phyloP scores from a whole-genome alignment of 2,888 invertebrate genomes.

The Eulithis testata region DNA sequence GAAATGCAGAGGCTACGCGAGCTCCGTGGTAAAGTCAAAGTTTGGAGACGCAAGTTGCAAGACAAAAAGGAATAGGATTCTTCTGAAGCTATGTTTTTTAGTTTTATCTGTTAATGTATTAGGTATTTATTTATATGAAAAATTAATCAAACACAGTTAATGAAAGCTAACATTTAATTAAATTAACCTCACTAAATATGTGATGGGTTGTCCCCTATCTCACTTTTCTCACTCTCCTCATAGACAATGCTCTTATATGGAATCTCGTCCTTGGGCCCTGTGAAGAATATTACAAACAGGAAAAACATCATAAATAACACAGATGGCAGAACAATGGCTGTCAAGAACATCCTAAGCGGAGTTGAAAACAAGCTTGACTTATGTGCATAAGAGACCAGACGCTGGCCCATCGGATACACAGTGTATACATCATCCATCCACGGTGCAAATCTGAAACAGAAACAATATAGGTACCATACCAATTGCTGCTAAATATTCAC shows the following conservation, averaged over 20 bases:
- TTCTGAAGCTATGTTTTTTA: slow-evolving; percentile 9
- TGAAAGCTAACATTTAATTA: slow-evolving; percentile 16
- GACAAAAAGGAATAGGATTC: slow-evolving; percentile 61
- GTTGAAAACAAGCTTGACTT: slow-evolving; percentile 25
- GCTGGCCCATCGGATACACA: slow-evolving; percentile 6
- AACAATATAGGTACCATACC: too few species aligned
- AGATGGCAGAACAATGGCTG: slow-evolving; percentile 43
- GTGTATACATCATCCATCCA: slow-evolving; percentile 43
- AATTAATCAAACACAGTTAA: slow-evolving; percentile 1
- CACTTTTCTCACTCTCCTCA: slow-evolving; percentile 31
- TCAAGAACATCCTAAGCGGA: slow-evolving; percentile 37
- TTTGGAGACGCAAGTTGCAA: slow-evolving; percentile 79
- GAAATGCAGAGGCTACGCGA: slow-evolving; percentile 92
- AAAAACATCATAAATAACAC: slow-evolving; percentile 39
- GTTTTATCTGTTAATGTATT: not conserved
- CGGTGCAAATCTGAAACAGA: slow-evolving; percentile 38
- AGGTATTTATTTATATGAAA: too few species aligned
- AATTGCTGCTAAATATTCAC: too few species aligned
- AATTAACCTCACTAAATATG: slow-evolving; percentile 25
- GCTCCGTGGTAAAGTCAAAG: slow-evolving; percentile 90
- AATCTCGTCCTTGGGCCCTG: slow-evolving; percentile 31
- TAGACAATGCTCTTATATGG: slow-evolving; percentile 37
- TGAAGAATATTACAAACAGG: slow-evolving; percentile 42
- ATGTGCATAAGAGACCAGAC: not conserved
- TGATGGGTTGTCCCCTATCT: slow-evolving; percentile 2